Evolutionary conservation across 2,888 invertebrate species (phyloP), one percentile per base, ranked within the genome.

Genomic region (Carcina quercana): DNA sequence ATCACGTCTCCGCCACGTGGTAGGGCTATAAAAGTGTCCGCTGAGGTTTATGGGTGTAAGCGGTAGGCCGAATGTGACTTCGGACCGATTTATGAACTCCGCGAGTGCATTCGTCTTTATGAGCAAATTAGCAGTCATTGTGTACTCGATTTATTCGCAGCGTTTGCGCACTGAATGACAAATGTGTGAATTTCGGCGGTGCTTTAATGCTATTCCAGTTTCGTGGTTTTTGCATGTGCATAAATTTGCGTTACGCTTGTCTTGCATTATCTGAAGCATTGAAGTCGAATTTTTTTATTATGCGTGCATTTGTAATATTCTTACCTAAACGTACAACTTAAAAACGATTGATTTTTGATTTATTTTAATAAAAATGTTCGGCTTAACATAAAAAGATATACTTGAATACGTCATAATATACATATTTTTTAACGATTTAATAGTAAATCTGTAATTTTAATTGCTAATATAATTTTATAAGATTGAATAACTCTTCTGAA

Each of bases 101-200:
- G 50, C 51, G 42, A 62, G 62, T 78, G 74, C 82, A 83, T 82
- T 74, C 72, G 70, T 83, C 83, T 83, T 80, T 73, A 73, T 61
- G 70, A 73, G 76, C 79, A 80, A 83, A 83, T 83, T 82, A 82
- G 74, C 76, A 79, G 71, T 79, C 82, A 82, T 79, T 80, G 78
- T 78, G 69, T 63, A 65, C 65, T 58, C 65, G 72, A 76, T 78
- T 82, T 80, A 78, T 76, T 72, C 59, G 64, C 61, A 58, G 57
- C 58, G 48, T 62, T 59, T 59, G 57, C 59, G 53, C 52, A 43
- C 47, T 41, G 60, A 64, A 63, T 79, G 79, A 80, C 61, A 58
- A 63, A 79, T 80, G 79, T 79, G 76, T 43, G 74, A 76, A 73
- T 68, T 72, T 72, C 38, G 47, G 48, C 51, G 49, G 47, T 45